Evolutionary conservation across 2,888 invertebrate genomes (phyloP).

Genomic region (Diadegma fenestrale): DNA sequence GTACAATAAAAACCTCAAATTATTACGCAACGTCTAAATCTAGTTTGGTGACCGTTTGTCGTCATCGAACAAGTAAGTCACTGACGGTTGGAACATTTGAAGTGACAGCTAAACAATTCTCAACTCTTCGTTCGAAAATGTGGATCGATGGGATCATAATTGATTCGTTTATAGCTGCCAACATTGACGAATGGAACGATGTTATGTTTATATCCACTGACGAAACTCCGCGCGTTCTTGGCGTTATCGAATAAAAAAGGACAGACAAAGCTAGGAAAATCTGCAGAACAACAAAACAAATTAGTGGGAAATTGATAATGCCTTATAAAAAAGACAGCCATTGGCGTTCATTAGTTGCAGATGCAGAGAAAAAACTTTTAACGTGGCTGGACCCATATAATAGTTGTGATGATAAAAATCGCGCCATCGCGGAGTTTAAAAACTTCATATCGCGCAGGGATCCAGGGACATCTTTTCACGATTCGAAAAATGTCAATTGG

Average conservation of each 20-base stretch:
- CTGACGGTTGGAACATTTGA: not conserved
- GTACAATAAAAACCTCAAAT: slow-evolving; percentile 26
- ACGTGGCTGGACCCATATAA: slow-evolving; percentile 49
- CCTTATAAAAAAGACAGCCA: slow-evolving; percentile 50
- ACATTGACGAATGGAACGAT: slow-evolving; percentile 8
- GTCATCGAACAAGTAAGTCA: slow-evolving; percentile 13
- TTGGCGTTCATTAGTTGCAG: slow-evolving; percentile 45
- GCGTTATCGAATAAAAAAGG: slow-evolving; percentile 21
- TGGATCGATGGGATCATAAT: slow-evolving; percentile 42
- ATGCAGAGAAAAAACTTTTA: slow-evolving; percentile 32
- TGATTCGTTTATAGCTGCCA: slow-evolving; percentile 17
- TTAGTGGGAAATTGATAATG: slow-evolving; percentile 38
- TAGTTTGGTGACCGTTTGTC: slow-evolving; percentile 25
- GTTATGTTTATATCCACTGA: slow-evolving; percentile 22
- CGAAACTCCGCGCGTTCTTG: slow-evolving; percentile 31
- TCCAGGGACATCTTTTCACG: slow-evolving; percentile 5
- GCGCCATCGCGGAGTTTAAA: slow-evolving; percentile 49
- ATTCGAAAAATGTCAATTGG: slow-evolving; percentile 16
- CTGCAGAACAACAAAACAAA: not conserved
- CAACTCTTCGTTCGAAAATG: slow-evolving; percentile 18
- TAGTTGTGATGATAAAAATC: slow-evolving; percentile 18
- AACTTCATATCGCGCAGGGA: slow-evolving; percentile 31
- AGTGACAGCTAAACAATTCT: slow-evolving; percentile 35
- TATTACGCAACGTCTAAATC: slow-evolving; percentile 57
- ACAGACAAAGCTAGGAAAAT: not conserved